phyloP scores from a whole-genome alignment of 2,797 vertebrate genomes.

The Muscicapa comitata region DNA sequence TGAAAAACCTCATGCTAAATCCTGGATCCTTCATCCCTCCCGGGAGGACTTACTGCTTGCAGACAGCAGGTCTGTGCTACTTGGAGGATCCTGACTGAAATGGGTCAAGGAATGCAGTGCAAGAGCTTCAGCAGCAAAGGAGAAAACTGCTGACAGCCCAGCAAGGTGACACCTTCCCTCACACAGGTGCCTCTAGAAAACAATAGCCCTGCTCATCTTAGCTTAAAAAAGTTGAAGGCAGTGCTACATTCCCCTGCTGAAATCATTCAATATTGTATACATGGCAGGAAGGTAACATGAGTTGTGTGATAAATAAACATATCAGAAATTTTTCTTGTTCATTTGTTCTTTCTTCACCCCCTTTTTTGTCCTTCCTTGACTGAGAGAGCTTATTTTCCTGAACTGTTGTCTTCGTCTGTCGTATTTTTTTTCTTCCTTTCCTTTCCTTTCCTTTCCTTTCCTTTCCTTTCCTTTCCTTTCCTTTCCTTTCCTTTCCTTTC shows the following conservation, averaged over 20 bases:
- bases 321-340: neutral
- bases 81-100: neutral
- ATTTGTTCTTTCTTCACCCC: neutral
- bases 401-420: neutral
- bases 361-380: neutral
- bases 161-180: neutral
- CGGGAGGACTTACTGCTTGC: neutral
- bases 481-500: neutral
- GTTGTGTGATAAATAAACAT: neutral
- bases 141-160: neutral
- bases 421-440: neutral
- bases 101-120: neutral
- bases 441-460: neutral
- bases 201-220: neutral
- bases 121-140: neutral
- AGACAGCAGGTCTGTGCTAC: neutral
- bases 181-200: neutral
- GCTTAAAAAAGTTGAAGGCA: neutral
- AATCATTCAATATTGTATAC: neutral
- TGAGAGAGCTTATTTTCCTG: neutral
- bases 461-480: neutral
- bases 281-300: neutral
- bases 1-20: neutral
- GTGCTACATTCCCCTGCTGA: neutral
- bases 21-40: neutral